Evolutionary conservation across 30 jellyfish, hydroid and myxozoan species (phyloP), one percentile per base, ranked within the genome.

Genomic region (Hydractinia symbiolongicarpus): DNA sequence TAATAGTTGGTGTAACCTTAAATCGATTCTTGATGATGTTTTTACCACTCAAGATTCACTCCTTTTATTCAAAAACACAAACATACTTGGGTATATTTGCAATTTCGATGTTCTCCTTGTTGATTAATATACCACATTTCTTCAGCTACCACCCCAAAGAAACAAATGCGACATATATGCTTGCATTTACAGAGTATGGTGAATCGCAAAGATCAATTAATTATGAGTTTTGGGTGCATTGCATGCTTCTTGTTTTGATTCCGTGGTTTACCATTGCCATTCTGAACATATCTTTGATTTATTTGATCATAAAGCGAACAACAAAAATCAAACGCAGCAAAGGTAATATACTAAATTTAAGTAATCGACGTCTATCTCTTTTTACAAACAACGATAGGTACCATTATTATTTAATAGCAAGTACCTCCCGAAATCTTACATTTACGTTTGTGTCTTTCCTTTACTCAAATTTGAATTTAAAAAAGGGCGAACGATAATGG

Each of bases 161-260:
- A 10, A 83, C 83, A 53, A 62, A 60, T n/a, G 96, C 83, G 78
- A 80, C 80, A 7, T 84, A 78, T 74, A 61, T 76, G 76, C 68
- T 83, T 7, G 77, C 61, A 14, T 14, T 71, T 81, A 83, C 95
- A 1, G 79, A 89, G 53, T 89, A 77, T 73, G 96, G 94, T 13
- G 21, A 60, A 11, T 83, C 95, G 51, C 95, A 84, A 20, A 81
- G 82, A 7, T 87, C 96, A 40, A 87, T 79, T 77, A 89, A 79
- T 84, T 89, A 89, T 76, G 95, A 89, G 61, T 89, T 89, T 80
- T 89, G 96, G 96, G 84, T 84, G 13, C 96, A 89, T 71, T 89
- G 96, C 88, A 89, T 89, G 82, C 56, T 84, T 54, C 76, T 89
- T 68, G 94, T 89, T 81, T 70, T 89, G 78, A 91, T 68, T 4